phyloP scores from a whole-genome alignment of 2,113 vertebrate species.

The Alaudala cheleensis region DNA sequence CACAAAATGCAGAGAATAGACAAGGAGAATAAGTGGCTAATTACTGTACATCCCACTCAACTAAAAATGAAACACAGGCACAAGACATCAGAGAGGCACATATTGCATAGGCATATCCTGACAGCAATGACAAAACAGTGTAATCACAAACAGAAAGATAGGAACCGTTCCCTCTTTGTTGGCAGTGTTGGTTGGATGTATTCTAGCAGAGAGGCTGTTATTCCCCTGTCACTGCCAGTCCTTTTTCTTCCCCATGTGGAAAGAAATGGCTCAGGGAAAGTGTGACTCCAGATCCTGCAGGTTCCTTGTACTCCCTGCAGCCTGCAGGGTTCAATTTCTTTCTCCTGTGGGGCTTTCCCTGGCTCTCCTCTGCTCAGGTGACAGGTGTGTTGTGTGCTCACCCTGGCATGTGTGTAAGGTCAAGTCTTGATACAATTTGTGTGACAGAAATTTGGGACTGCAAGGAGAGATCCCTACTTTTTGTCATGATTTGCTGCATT shows the following conservation, averaged over 20 bases:
- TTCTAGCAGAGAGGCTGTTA: constrained; percentile 5
- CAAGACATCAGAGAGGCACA: neutral
- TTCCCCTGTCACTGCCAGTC: neutral
- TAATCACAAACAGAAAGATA: constrained; percentile 51
- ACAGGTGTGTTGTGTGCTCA: neutral
- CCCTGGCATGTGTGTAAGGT: rapidly evolving
- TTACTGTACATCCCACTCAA: constrained; percentile 20
- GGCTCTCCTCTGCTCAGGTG: neutral
- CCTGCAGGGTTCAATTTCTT: neutral
- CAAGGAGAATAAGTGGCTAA: constrained; percentile 41
- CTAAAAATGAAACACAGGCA: constrained; percentile 46
- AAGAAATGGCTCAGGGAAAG: neutral
- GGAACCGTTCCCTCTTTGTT: constrained; percentile 25
- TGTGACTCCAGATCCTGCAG: neutral
- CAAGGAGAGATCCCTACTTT: neutral
- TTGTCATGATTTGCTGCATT: neutral
- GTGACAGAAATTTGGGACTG: neutral
- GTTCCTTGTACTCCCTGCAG: neutral
- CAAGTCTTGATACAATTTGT: neutral
- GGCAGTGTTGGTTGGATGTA: neutral
- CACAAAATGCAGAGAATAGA: constrained; percentile 6
- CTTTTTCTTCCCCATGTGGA: neutral
- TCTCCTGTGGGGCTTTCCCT: neutral
- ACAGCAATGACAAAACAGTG: constrained; percentile 52
- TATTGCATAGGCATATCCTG: constrained; percentile 34